Base-by-base conservation (phyloP, 2,113 vertebrate genomes). In the Oenanthe melanoleuca region DNA sequence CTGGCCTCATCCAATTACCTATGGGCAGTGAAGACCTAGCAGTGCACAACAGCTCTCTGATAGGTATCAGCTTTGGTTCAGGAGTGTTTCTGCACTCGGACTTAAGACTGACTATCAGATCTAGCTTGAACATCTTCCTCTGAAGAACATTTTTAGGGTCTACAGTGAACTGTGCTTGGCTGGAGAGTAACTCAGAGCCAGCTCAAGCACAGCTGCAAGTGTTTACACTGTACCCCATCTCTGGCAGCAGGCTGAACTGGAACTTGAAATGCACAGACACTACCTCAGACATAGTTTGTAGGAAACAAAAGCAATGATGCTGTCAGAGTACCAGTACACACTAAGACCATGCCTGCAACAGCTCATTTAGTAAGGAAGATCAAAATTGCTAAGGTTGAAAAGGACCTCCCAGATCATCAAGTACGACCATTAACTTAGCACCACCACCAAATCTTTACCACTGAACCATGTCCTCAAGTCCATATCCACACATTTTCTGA, bases 301-400 rank as follows among this genome's bases (percentile, higher is more conserved):
- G n/a, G 71, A 78, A 19, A 7, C 9, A n/a, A 88, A 18, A 71
- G 40, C 56, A 53, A 20, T 5, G 4, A 73, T 24, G 61, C 34
- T 14, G 44, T 71, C 34, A 47, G 15, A 85, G 55, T 3, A 92
- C 53, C 38, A 92, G 33, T 12, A 78, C 9, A 37, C 21, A 64
- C 8, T 8, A 14, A 22, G 34, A 79, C 20, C 6, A 31, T 9
- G 33, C 12, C 47, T 40, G 29, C 1, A 0, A 0, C 20, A 55
- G 42, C 21, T 44, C 44, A 64, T 57, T 33, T 12, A 44, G 22
- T 20, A 61, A 70, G 5, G 9, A 21, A 79, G 77, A 82, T 40
- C 25, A 67, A 23, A 61, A 61, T 23, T 22, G 20, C 18, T 53
- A 40, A 61, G 40, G n/a, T 9, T 75, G 47, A n/a, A 67, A 61